A percentile compares a stretch with the other conserved stretches of the same genome.
Evolutionary conservation across 1,140 invertebrate genomes (phyloP).

Genomic region (Trachymyrmex cornetzi): DNA sequence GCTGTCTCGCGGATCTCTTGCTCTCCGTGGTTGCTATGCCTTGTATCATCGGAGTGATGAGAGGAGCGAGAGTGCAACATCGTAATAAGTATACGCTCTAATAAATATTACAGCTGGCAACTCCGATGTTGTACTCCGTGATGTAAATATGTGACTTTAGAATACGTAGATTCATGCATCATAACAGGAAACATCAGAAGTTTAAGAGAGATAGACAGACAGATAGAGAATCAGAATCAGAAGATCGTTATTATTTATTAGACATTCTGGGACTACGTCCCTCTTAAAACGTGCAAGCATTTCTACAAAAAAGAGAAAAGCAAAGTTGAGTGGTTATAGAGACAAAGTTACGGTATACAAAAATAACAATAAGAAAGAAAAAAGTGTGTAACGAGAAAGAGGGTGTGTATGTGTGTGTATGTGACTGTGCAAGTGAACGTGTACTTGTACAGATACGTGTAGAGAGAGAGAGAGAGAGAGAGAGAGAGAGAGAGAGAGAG

Average conservation of each 20-base stretch:
- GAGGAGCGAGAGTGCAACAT: constrained; percentile 50
- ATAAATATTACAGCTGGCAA: constrained; percentile 37
- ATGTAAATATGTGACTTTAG: constrained; percentile 15
- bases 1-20: constrained; percentile 5
- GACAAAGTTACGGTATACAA: too few species aligned
- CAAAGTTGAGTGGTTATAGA: too few species aligned
- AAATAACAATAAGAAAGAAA: too few species aligned
- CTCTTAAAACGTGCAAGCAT: too few species aligned
- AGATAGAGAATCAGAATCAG: not conserved
- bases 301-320: too few species aligned
- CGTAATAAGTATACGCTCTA: constrained; percentile 42
- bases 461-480: not conserved
- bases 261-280: too few species aligned
- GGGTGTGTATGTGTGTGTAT: too few species aligned
- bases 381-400: too few species aligned
- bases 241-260: too few species aligned
- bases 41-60: not conserved
- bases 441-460: too few species aligned
- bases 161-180: constrained; percentile 26
- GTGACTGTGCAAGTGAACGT: too few species aligned
- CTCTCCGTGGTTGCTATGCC: not conserved
- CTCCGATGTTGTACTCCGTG: constrained; percentile 1
- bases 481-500: too few species aligned
- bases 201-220: not conserved
- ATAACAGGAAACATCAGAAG: constrained; percentile 25